These are phyloP conservation scores for Auanema freiburgensis DNA, from an alignment of 2,888 invertebrate genomes.

Conservation along the genomic window DNA sequence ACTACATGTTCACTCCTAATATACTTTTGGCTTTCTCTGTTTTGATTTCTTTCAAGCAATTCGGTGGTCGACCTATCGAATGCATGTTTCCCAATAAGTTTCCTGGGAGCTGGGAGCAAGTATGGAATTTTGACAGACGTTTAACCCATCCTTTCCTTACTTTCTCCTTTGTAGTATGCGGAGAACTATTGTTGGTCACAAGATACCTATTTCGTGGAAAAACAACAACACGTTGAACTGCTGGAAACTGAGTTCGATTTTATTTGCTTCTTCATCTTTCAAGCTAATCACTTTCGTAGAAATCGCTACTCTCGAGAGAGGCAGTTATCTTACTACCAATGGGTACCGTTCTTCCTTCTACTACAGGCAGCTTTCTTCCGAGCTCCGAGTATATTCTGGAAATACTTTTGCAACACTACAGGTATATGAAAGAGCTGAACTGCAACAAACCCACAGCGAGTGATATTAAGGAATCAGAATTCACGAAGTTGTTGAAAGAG, in stretches of 20 bases:
- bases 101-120: conserved; percentile 62
- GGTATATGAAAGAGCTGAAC: conserved; percentile 32
- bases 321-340: conserved; percentile 59
- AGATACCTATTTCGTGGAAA: conserved; percentile 60
- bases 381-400: conserved; percentile 58
- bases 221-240: conserved; percentile 52
- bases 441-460: neutral
- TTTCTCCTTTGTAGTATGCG: conserved; percentile 53
- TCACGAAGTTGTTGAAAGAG: conserved; percentile 60
- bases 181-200: conserved; percentile 63
- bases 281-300: neutral
- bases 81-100: conserved; percentile 64
- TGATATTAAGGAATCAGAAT: conserved; percentile 51
- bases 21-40: conserved; percentile 60
- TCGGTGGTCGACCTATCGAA: conserved; percentile 56
- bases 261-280: neutral
- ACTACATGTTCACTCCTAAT: conserved; percentile 61
- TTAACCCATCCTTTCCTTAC: neutral
- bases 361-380: conserved; percentile 61
- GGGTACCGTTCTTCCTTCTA: conserved; percentile 62
- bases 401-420: conserved; percentile 55
- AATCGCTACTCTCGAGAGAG: conserved; percentile 41
- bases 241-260: conserved; percentile 31
- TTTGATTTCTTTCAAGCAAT: conserved; percentile 57
- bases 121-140: conserved; percentile 8